Conservation (phyloP, 2,888 invertebrate genomes). For the Eudasyphora cyanicolor region DNA sequence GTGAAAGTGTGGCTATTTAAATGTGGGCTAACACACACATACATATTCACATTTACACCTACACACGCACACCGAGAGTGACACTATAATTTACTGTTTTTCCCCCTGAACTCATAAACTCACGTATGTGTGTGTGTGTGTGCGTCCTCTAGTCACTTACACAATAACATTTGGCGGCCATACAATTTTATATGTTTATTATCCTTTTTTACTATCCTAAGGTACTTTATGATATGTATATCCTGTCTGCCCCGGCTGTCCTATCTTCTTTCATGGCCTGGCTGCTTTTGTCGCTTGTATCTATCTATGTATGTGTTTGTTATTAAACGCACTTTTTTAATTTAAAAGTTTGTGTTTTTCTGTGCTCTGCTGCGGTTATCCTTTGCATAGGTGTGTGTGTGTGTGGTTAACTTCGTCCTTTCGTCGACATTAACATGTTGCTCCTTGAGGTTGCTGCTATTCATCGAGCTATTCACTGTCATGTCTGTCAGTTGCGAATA, state of each 20-base stretch:
- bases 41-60: background rate
- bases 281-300: constrained; percentile 41
- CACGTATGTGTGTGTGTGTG: background rate
- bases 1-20: constrained; percentile 44
- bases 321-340: constrained; percentile 61
- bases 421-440: constrained; percentile 60
- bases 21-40: constrained; percentile 6
- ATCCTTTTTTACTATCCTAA: constrained; percentile 52
- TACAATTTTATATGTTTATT: constrained; percentile 34
- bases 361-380: background rate
- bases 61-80: background rate
- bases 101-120: background rate
- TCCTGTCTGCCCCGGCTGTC: constrained; percentile 36
- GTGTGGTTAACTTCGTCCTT: background rate
- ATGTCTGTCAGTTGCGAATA: constrained; percentile 3
- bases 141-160: background rate
- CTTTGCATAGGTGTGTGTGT: background rate
- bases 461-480: constrained; percentile 37
- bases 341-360: constrained; percentile 54
- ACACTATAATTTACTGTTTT: constrained; percentile 1
- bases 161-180: background rate
- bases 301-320: background rate
- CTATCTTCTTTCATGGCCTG: constrained; percentile 32
- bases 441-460: constrained; percentile 37
- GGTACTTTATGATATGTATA: constrained; percentile 45